A percentile compares a stretch with the other conserved stretches of the same genome.
These are phyloP conservation scores for Limanda limanda DNA, from an alignment of 2,113 vertebrate genomes.

Conservation along the genomic window DNA sequence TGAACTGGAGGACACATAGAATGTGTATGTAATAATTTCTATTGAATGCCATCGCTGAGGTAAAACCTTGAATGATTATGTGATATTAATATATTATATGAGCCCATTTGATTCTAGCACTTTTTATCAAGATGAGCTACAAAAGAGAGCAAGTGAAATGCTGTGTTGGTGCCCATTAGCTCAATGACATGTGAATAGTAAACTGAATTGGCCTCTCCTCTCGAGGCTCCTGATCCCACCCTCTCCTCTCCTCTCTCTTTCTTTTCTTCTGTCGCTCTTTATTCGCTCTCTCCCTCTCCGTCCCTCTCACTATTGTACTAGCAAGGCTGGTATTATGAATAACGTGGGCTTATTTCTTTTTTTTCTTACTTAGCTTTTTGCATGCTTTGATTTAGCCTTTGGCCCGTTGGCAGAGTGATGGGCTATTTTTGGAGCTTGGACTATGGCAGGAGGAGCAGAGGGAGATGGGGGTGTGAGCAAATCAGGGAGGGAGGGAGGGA, in stretches of 20 bases:
- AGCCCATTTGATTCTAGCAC: constrained; percentile 25
- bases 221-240: constrained; percentile 19
- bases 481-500: constrained; percentile 14
- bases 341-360: constrained; percentile 54
- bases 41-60: constrained; percentile 3
- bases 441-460: constrained; percentile 38
- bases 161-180: constrained; percentile 47
- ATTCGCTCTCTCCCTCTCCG: constrained; percentile 7
- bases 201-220: constrained; percentile 44
- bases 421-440: constrained; percentile 74
- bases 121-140: constrained; percentile 35
- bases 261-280: constrained; percentile 18
- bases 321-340: constrained; percentile 63
- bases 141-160: constrained; percentile 53
- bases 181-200: constrained; percentile 63
- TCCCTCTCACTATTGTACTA: constrained; percentile 34
- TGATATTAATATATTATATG: constrained; percentile 7
- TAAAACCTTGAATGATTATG: constrained; percentile 14
- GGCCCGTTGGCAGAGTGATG: constrained; percentile 56
- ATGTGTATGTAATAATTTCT: constrained; percentile 8
- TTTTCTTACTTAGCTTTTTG: constrained; percentile 47
- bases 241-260: constrained; percentile 4
- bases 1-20: constrained; percentile 7
- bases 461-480: constrained; percentile 36
- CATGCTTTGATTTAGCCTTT: constrained; percentile 71